phyloP scores from a whole-genome alignment of 1,140 invertebrate genomes.

The Melipona quadrifasciata region DNA sequence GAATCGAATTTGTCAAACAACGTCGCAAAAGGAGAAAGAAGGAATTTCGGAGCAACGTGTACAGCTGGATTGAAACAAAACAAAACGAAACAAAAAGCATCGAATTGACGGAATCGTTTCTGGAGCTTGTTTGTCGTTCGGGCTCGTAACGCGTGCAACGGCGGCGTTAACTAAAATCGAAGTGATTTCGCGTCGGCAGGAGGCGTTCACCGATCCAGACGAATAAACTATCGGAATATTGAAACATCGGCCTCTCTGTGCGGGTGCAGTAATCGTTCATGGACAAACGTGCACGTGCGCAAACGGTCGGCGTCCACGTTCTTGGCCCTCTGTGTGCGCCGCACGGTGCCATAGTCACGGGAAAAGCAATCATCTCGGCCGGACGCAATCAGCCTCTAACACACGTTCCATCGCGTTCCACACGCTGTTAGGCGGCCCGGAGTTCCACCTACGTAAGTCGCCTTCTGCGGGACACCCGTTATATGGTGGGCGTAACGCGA shows the following conservation, averaged over 20 bases:
- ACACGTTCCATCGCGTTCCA: conserved; percentile 46
- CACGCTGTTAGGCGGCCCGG: conserved; percentile 31
- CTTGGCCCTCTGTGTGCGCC: conserved; percentile 16
- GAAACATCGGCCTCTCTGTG: conserved; percentile 71
- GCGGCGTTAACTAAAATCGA: conserved; percentile 75
- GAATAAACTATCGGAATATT: conserved; percentile 81
- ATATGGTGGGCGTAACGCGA: conserved; percentile 35
- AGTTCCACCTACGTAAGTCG: conserved; percentile 54
- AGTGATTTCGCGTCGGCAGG: conserved; percentile 76
- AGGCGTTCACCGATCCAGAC: conserved; percentile 74
- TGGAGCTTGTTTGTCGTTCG: conserved; percentile 36
- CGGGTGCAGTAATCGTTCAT: conserved; percentile 65
- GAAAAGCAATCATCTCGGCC: conserved; percentile 77
- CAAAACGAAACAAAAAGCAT: not conserved
- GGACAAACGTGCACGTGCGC: conserved; percentile 61
- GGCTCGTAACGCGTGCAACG: conserved; percentile 33
- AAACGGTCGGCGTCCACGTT: conserved; percentile 39
- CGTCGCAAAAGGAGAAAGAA: not conserved
- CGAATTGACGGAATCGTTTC: conserved; percentile 12
- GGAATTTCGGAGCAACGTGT: not conserved
- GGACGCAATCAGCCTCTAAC: conserved; percentile 73
- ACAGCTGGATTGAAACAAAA: not conserved
- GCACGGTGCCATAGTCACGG: conserved; percentile 64
- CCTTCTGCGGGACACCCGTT: conserved; percentile 63
- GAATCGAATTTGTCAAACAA: not conserved